Base-by-base conservation (phyloP, 2,113 vertebrate species). In the Abramis brama region DNA sequence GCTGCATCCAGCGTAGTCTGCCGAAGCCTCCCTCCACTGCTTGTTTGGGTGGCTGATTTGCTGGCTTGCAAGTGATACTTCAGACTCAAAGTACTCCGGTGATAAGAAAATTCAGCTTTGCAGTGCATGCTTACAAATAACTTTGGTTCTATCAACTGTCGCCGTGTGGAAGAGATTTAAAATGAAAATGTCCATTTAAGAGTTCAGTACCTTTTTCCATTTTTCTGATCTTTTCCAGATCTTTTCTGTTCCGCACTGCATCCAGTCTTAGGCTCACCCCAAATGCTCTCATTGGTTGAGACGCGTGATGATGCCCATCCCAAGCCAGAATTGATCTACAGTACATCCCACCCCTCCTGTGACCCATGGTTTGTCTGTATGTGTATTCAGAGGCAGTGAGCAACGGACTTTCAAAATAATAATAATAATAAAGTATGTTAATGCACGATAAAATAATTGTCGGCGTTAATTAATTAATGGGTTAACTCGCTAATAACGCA, bases 131-230 rank as follows among this genome's bases (percentile, higher is more conserved):
- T 52, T 52, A 52, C 27, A 70, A 70, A 82, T 47, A 45, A 17
- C 81, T 83, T 55, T 83, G 5, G 11, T 71, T 71, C 45, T 55
- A 73, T 73, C 70, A n/a, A 5, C 70, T 73, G n/a, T 10, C 9
- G 27, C 64, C 47, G 17, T 71, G 12, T 70, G 45, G 10, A 55
- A 25, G 62, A 68, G 12, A 5, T 71, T 83, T 70, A 71, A 52
- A 71, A 7, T 33, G 17, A 71, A 83, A 83, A 83, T 71, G 64
- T 27, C 81, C 81, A 71, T 71, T 2, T 68, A 82, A 82, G 36
- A 45, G 2, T 64, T 68, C 19, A 19, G 60, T 68, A 64, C 79
- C 79, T 62, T 39, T 82, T 27, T 80, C 33, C 33, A 30, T 64
- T 66, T 59, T 82, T 82, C 68, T 43, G 68, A 27, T 27, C 27